phyloP scores from a whole-genome alignment of 2,113 vertebrate genomes.

The Oryzias celebensis region DNA sequence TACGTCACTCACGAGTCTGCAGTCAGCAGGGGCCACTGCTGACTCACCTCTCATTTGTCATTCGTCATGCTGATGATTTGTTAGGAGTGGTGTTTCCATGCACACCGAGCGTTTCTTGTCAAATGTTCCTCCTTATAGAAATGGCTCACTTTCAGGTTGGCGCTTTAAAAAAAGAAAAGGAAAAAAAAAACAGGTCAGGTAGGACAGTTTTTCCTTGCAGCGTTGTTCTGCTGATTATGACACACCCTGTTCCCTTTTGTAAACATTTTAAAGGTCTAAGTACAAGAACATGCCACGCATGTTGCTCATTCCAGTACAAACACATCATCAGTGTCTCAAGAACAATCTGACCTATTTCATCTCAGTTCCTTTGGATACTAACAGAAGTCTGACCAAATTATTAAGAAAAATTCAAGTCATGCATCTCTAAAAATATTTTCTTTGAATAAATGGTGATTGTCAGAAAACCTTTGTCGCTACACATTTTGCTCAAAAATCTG shows the following conservation, averaged over 20 bases:
- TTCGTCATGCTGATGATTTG: slow-evolving; percentile 22
- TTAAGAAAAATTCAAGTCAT: too few relatives aligned
- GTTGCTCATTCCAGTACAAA: slow-evolving; percentile 39
- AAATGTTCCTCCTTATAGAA: background rate
- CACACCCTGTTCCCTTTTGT: background rate
- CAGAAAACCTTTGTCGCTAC: too few relatives aligned
- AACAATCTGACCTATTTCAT: slow-evolving; percentile 8
- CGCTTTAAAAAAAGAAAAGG: background rate
- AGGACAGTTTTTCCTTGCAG: background rate
- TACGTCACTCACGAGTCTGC: slow-evolving; percentile 36
- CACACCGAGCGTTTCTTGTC: background rate
- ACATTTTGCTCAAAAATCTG: too few relatives aligned
- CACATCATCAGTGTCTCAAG: slow-evolving; percentile 25
- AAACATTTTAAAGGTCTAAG: too few relatives aligned
- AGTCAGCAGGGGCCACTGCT: slow-evolving; percentile 22
- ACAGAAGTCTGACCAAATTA: too few relatives aligned
- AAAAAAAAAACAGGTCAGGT: background rate
- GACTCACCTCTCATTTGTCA: slow-evolving; percentile 38
- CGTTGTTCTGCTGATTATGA: slow-evolving; percentile 14
- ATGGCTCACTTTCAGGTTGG: background rate
- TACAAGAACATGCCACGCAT: slow-evolving; percentile 25
- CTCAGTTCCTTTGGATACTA: too few relatives aligned
- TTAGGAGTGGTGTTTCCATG: slow-evolving; percentile 7
- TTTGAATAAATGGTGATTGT: too few relatives aligned
- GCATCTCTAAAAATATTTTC: too few relatives aligned